phyloP scores from a whole-genome alignment of 2,113 vertebrate species.

The Pterocles burchelli region DNA sequence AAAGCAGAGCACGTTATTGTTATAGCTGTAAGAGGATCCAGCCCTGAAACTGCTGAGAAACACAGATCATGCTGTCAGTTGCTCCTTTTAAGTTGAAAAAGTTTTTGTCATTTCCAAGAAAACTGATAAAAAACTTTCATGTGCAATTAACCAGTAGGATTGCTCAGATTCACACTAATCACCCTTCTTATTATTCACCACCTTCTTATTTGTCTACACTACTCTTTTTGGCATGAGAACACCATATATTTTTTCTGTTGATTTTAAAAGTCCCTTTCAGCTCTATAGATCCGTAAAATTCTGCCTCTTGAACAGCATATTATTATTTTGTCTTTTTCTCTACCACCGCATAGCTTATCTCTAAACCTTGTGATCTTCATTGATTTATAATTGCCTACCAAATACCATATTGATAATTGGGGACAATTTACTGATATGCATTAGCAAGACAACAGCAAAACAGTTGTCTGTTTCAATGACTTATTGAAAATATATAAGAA shows the following conservation, averaged over 20 bases:
- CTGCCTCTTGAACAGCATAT: not conserved
- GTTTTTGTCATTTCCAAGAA: not conserved
- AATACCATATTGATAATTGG: not conserved
- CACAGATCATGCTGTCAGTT: not conserved
- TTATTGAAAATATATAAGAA: not conserved
- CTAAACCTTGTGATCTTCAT: not conserved
- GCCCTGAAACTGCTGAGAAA: not conserved
- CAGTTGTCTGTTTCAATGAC: not conserved
- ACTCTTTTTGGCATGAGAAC: not conserved
- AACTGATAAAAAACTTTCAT: not conserved
- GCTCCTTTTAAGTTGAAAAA: not conserved
- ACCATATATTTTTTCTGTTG: not conserved
- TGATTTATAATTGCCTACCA: not conserved
- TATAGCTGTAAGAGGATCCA: not conserved
- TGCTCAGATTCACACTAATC: not conserved
- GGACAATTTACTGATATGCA: not conserved
- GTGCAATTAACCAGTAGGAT: not conserved
- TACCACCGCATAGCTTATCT: not conserved
- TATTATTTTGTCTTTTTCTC: not conserved
- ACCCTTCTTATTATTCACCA: not conserved
- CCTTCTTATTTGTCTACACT: not conserved
- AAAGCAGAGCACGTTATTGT: not conserved
- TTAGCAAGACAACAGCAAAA: not conserved
- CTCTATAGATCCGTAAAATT: not conserved
- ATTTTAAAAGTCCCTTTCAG: not conserved